Conservation (phyloP, 1,140 invertebrate species). For the Heterodera carotae region DNA sequence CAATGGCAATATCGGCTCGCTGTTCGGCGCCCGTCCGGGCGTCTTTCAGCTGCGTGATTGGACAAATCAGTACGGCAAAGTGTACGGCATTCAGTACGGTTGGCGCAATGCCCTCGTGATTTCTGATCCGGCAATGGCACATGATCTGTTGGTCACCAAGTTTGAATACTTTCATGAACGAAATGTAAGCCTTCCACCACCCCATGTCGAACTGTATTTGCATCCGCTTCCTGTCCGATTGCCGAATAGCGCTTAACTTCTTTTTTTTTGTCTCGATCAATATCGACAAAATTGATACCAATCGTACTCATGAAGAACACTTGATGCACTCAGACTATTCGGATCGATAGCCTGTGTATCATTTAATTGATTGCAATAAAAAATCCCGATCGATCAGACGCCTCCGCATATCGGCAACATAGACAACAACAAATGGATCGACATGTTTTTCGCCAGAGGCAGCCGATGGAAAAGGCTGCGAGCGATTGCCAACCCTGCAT, state of each 20-base stretch:
- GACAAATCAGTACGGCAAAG: conserved; percentile 44
- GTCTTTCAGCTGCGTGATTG: conserved; percentile 27
- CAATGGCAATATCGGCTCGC: conserved; percentile 15
- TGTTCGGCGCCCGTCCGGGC: conserved; percentile 10
- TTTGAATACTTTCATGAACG: conserved; percentile 34
- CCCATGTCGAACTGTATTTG: no score
- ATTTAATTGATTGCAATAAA: neutral
- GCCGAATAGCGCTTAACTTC: no score
- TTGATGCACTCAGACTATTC: no score
- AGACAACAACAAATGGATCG: conserved; percentile 37
- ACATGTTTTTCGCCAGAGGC: conserved; percentile 57
- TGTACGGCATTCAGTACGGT: conserved; percentile 42
- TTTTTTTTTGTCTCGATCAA: no score
- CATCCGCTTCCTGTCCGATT: no score
- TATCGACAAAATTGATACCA: no score
- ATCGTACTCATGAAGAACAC: no score
- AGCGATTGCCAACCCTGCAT: conserved; percentile 67
- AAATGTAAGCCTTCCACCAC: conserved; percentile 24
- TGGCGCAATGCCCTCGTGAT: conserved; percentile 22
- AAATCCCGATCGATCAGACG: conserved; percentile 28
- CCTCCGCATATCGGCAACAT: conserved; percentile 42
- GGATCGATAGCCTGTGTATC: no score
- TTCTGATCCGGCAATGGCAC: conserved; percentile 25
- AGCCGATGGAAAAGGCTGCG: conserved; percentile 67
- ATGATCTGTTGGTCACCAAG: conserved; percentile 34